phyloP scores from a whole-genome alignment of 2,113 vertebrate species.

The Mola mola region DNA sequence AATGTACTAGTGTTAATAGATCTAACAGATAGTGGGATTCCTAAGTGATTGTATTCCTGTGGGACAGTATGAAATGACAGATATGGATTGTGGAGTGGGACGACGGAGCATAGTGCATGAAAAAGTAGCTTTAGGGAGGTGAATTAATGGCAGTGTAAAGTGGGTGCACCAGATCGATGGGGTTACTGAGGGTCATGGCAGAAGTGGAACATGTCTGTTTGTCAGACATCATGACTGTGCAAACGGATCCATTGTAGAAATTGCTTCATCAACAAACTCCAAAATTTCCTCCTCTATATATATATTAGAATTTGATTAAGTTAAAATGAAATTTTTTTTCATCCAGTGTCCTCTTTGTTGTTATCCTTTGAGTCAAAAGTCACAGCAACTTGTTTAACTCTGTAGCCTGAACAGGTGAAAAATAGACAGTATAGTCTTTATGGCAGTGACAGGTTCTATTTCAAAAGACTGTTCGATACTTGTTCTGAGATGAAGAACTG shows the following conservation, averaged over 20 bases:
- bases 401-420: too few species aligned
- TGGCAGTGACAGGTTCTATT: too few species aligned
- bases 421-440: too few species aligned
- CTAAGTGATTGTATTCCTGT: slow-evolving; percentile 10
- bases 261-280: too few species aligned
- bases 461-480: too few species aligned
- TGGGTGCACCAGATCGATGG: slow-evolving; percentile 14
- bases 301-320: too few species aligned
- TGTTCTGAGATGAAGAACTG: too few species aligned
- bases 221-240: too few species aligned
- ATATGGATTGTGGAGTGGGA: slow-evolving; percentile 20
- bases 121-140: slow-evolving; percentile 12
- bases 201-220: background rate
- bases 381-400: background rate
- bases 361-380: background rate
- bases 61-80: slow-evolving; percentile 33
- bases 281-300: too few species aligned
- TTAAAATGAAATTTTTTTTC: too few species aligned
- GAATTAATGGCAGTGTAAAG: slow-evolving; percentile 1
- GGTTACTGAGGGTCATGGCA: background rate
- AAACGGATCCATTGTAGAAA: background rate
- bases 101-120: slow-evolving; percentile 2
- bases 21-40: slow-evolving; percentile 10
- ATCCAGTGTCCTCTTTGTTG: too few species aligned
- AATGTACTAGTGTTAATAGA: slow-evolving; percentile 7